Evolutionary conservation across 2,888 invertebrate species (phyloP), one percentile per base, ranked within the genome.

Genomic region (Eubasilissa splendida): DNA sequence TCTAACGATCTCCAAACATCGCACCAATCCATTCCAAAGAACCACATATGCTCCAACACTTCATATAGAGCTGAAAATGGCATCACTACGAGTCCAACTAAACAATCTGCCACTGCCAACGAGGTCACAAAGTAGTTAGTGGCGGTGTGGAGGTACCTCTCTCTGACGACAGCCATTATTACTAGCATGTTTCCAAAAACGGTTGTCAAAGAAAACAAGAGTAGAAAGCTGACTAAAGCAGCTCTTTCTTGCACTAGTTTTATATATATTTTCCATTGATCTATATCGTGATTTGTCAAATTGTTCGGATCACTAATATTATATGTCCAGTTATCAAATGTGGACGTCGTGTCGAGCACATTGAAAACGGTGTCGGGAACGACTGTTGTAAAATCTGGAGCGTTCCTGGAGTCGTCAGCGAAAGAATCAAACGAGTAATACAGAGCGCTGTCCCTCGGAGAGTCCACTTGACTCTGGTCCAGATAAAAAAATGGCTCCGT

Each of bases 121-220:
- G 99, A 99, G 10, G 98, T 98, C 83, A 99, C 97, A 88, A 99
- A 97, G 87, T 98, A 99, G 88, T 99, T 99, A 8, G 99, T 99
- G 9, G 99, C 97, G 10, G 98, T 98, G 87, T 99, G 97, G 5
- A 99, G 92, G 86, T 98, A 98, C 31, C 97, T 92, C 87, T 99
- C 99, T 31, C 97, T 92, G 54, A 96, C 93, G 9, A 99, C 99
- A 0, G 99, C 99, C 74, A 97, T 90, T 82, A 99, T 98, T 12
- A 99, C 99, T 75, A 99, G 91, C 86, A 95, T 94, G 88, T 99
- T 99, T 79, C 99, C 99, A 86, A 98, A 96, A 0, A 99, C 96
- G 0, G 99, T 99, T 9, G 96, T 95, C 80, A 98, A 90, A 0
- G 97, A 98, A 88, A 99, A 97, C 12, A 96, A 89, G 22, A 96